Evolutionary conservation across 2,797 vertebrate species (phyloP).

Genomic region (Cetoscarus ocellatus): DNA sequence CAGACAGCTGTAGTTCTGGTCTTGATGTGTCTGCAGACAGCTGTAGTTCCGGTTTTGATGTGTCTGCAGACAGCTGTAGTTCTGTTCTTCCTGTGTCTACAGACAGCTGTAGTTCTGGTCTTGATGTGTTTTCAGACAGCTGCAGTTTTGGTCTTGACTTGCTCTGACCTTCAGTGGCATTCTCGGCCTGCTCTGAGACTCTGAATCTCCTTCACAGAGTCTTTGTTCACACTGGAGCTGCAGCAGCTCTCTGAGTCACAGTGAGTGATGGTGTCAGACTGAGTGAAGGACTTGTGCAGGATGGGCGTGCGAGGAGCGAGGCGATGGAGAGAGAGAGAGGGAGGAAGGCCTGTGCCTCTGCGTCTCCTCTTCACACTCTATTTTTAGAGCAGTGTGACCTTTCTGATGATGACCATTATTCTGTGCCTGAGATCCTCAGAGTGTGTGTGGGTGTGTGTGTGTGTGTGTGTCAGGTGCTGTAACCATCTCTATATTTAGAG

Average conservation of each 20-base stretch:
- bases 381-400: slow-evolving; percentile 51
- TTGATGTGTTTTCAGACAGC: no score
- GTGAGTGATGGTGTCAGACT: slow-evolving; percentile 20
- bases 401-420: slow-evolving; percentile 19
- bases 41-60: no score
- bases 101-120: no score
- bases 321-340: background rate
- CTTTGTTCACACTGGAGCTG: background rate
- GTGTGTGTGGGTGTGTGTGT: background rate
- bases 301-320: slow-evolving; percentile 15
- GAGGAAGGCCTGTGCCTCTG: background rate
- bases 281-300: slow-evolving; percentile 27
- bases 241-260: slow-evolving; percentile 26
- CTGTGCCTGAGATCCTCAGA: background rate
- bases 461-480: slow-evolving; percentile 6
- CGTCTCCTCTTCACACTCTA: slow-evolving; percentile 25
- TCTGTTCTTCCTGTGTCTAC: no score
- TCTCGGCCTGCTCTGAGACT: no score
- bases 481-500: slow-evolving; percentile 68
- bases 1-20: no score
- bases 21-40: no score
- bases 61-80: no score
- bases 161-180: no score
- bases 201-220: background rate
- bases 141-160: no score